Percentiles rank a stretch among this genome's conserved stretches.
Conservation (phyloP, 1,140 invertebrate genomes). For the Apocrypta bakeri region DNA sequence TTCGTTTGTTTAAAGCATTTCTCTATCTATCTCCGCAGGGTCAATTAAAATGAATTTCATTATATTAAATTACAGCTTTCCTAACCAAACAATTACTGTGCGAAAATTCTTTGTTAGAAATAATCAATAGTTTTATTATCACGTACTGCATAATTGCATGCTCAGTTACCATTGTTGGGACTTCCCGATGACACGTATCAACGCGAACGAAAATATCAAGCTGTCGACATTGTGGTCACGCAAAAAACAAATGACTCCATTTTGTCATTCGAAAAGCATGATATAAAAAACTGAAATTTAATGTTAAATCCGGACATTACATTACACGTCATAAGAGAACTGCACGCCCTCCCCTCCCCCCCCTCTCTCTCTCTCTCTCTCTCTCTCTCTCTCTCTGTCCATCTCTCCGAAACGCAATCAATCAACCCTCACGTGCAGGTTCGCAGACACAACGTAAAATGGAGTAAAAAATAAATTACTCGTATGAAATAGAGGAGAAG, state of each 20-base stretch:
- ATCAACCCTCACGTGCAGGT: neutral
- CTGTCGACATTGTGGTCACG: neutral
- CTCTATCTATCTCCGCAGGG: too few relatives aligned
- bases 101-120: too few relatives aligned
- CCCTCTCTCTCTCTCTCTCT: too few relatives aligned
- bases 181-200: too few relatives aligned
- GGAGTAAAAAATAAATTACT: neutral
- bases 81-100: too few relatives aligned
- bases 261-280: neutral
- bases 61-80: neutral
- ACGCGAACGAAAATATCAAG: neutral
- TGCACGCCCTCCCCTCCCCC: too few relatives aligned
- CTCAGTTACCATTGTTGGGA: too few relatives aligned
- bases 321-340: neutral
- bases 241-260: neutral
- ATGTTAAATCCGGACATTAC: neutral
- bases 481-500: neutral
- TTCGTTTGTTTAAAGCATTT: conserved; percentile 9
- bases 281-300: neutral
- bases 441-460: neutral
- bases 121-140: too few relatives aligned
- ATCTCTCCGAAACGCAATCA: neutral
- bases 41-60: conserved; percentile 26
- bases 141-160: too few relatives aligned
- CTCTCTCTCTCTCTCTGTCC: neutral